Evolutionary conservation across 2,888 invertebrate species (phyloP).

Genomic region (Dolomedes plantarius): DNA sequence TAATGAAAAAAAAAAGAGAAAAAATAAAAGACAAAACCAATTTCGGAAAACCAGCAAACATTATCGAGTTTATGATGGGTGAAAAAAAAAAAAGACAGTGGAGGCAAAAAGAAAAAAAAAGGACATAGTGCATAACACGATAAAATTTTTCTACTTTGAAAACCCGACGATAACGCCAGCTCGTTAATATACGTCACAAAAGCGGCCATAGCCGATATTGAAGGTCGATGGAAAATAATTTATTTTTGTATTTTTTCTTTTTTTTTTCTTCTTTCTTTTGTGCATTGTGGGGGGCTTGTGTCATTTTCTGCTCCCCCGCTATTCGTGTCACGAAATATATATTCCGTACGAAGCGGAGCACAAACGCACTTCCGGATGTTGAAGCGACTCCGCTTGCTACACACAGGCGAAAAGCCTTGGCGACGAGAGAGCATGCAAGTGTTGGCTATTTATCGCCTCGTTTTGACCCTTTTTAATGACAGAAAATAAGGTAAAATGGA

Average conservation of each 20-base stretch:
- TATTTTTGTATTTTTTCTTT: conserved; percentile 54
- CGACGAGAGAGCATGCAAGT: conserved; percentile 21
- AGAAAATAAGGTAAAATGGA: too few species aligned
- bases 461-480: too few species aligned
- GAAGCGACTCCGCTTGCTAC: conserved; percentile 46
- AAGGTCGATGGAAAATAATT: conserved; percentile 70
- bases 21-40: conserved; percentile 15
- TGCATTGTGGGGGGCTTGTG: conserved; percentile 38
- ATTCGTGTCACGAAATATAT: conserved; percentile 63
- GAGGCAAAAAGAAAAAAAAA: not conserved
- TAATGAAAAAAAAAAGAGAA: conserved; percentile 17
- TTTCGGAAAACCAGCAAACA: conserved; percentile 45
- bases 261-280: conserved; percentile 32
- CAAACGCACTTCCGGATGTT: conserved; percentile 69
- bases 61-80: conserved; percentile 58
- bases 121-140: conserved; percentile 45
- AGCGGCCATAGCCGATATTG: conserved; percentile 57
- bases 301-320: conserved; percentile 60
- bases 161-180: conserved; percentile 50
- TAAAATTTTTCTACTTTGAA: conserved; percentile 61
- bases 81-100: conserved; percentile 37
- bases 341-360: conserved; percentile 48
- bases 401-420: conserved; percentile 32
- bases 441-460: conserved; percentile 27
- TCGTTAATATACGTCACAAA: conserved; percentile 70